Evolutionary conservation across 2,113 vertebrate genomes (phyloP).

Genomic region (Rhinoptilus africanus): DNA sequence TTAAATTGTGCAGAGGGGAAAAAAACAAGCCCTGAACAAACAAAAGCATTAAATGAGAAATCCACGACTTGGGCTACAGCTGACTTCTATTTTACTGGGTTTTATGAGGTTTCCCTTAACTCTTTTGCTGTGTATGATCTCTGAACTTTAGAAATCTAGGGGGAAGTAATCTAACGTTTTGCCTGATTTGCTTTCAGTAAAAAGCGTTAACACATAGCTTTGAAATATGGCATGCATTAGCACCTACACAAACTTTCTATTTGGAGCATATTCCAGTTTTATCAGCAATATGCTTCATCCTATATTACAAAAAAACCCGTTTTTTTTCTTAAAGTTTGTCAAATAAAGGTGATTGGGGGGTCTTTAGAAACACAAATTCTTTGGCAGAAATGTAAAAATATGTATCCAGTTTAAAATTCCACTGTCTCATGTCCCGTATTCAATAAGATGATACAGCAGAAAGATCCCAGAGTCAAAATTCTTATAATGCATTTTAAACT

Average conservation of each 20-base stretch:
- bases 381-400: neutral
- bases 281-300: neutral
- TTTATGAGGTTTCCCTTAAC: neutral
- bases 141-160: neutral
- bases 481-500: neutral
- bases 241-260: neutral
- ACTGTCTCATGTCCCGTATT: neutral
- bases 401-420: neutral
- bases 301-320: neutral
- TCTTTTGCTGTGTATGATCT: neutral
- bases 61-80: neutral
- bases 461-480: neutral
- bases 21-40: neutral
- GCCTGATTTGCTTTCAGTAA: neutral
- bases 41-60: conserved; percentile 1
- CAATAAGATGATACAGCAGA: neutral
- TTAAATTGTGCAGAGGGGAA: neutral
- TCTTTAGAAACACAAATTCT: neutral
- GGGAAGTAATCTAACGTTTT: neutral
- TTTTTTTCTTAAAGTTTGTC: neutral
- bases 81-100: neutral
- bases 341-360: neutral
- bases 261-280: neutral
- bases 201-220: neutral
- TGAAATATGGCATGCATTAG: conserved; percentile 2